Evolutionary conservation across 2,888 invertebrate genomes (phyloP), one percentile per base, ranked within the genome.

Genomic region (Phrixothrix hirtus): DNA sequence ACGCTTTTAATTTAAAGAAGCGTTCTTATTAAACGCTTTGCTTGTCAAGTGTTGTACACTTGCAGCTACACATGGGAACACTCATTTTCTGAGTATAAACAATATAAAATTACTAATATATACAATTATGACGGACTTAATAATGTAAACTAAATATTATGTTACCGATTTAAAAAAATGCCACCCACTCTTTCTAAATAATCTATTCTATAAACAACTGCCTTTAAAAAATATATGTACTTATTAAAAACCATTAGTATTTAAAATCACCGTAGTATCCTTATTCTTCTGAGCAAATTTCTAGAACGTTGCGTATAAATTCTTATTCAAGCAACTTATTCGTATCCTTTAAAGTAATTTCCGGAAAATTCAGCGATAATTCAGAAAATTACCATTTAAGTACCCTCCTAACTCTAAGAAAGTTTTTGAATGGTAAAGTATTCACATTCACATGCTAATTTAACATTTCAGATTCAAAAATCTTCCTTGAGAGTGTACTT

Each of bases 21-120:
- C 7, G 39, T 48, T 29, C 32, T 37, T 43, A 27, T 11, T 34
- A 32, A 27, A 39, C 37, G 29, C 15, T 32, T 39, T 35, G 21
- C 35, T 27, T 30, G 25, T 47, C 56, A 52, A 56, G 56, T 56
- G 56, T 35, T 49, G 31, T 42, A 39, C 58, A 54, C 50, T 51
- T 47, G 50, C 39, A 35, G 17, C 15, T 32, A 47, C 58, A 61
- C 56, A 61, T 61, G 61, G 55, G 50, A 59, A 54, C 59, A 44
- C 57, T 61, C 57, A 59, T 56, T 55, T 48, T 37, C 27, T 43
- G 51, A 61, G 57, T 56, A 51, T 61, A 61, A 61, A 61, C 61
- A 61, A 59, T 59, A 59, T 56, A 55, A 59, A 59, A 59, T 60
- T 61, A 59, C 59, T 59, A 59, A 59, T 57, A 57, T 59, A 60